Percentiles rank a stretch among this genome's conserved stretches.
Evolutionary conservation across 2,797 vertebrate genomes (phyloP).

Genomic region (Crocodylus rhombifer): DNA sequence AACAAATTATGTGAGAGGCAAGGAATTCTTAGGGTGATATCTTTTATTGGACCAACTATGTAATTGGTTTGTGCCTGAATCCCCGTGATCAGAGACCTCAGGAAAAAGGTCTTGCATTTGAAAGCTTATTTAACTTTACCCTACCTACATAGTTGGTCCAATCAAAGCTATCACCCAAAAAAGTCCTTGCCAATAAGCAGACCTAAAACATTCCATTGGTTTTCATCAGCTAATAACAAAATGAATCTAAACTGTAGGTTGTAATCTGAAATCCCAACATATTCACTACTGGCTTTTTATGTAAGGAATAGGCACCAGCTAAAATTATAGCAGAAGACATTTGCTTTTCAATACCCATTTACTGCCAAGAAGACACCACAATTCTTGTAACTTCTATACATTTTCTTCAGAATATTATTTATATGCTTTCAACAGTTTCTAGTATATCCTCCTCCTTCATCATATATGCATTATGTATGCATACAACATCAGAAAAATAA

Average conservation of each 20-base stretch:
- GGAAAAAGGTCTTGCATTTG: no score
- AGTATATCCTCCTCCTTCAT: neutral
- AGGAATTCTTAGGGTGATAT: no score
- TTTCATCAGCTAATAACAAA: neutral
- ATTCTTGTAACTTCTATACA: neutral
- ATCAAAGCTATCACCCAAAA: no score
- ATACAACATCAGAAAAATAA: neutral
- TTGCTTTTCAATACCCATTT: neutral
- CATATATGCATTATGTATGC: accelerated
- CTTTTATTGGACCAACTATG: no score
- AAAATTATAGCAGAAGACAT: neutral
- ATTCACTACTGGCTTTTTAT: neutral
- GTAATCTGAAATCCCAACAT: conserved; percentile 9
- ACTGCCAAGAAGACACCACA: neutral
- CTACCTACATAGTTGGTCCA: no score
- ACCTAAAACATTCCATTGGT: neutral
- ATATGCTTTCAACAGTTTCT: neutral
- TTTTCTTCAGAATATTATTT: neutral
- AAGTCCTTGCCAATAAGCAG: neutral
- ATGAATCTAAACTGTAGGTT: neutral
- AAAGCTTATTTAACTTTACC: no score
- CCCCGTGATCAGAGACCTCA: no score
- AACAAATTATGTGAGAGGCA: no score
- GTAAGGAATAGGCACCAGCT: accelerated
- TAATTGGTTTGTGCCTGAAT: no score